Evolutionary conservation across 1,140 invertebrate genomes (phyloP).

Genomic region (Glossosoma conforme): DNA sequence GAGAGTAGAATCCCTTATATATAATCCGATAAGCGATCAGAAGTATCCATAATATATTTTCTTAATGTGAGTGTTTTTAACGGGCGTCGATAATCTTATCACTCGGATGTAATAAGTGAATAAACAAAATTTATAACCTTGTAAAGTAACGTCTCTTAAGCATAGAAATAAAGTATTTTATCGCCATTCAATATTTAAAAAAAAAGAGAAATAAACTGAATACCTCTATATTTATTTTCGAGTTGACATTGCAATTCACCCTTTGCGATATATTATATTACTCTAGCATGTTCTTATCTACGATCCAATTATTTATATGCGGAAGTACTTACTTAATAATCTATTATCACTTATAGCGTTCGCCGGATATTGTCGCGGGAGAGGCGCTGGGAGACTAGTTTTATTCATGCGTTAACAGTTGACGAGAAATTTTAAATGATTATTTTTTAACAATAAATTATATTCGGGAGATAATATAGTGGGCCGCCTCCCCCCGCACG

Average conservation of each 20-base stretch:
- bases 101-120: constrained; percentile 30
- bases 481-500: neutral
- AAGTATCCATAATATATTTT: constrained; percentile 31
- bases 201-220: constrained; percentile 30
- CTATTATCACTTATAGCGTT: too few relatives aligned
- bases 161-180: constrained; percentile 21
- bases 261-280: too few relatives aligned
- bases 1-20: constrained; percentile 22
- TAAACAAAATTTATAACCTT: constrained; percentile 26
- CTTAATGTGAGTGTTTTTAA: constrained; percentile 31
- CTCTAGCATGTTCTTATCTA: constrained; percentile 1
- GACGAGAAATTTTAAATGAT: constrained; percentile 28
- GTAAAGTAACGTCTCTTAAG: constrained; percentile 24
- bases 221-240: constrained; percentile 33
- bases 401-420: constrained; percentile 27
- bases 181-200: constrained; percentile 20
- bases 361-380: too few relatives aligned
- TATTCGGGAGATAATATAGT: constrained; percentile 13
- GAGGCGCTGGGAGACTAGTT: constrained; percentile 6
- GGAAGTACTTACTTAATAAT: constrained; percentile 25
- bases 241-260: constrained; percentile 18
- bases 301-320: constrained; percentile 23
- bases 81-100: constrained; percentile 32
- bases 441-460: constrained; percentile 27
- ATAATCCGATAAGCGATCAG: constrained; percentile 29